Percentiles rank a stretch among this genome's conserved stretches.
These are phyloP conservation scores for Centropus unirufus DNA, from an alignment of 2,113 vertebrate genomes.

Conservation along the genomic window DNA sequence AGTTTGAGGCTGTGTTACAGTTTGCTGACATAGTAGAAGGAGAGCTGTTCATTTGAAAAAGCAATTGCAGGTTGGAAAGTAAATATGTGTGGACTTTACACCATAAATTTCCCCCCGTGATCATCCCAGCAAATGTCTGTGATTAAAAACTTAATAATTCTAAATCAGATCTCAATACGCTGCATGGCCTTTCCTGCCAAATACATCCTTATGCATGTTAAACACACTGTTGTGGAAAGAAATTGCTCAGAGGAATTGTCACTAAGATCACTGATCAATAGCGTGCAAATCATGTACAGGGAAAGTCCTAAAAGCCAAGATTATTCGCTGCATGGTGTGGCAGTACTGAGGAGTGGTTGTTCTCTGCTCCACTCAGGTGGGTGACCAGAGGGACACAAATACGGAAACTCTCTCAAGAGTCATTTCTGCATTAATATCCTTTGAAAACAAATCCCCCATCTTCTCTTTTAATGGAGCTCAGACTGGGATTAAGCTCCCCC, in stretches of 20 bases:
- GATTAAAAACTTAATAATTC: not conserved
- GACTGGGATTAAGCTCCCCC: not conserved
- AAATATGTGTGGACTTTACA: not conserved
- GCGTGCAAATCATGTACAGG: not conserved
- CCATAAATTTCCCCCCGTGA: not conserved
- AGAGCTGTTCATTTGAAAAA: conserved; percentile 80
- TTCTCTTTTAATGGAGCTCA: not conserved
- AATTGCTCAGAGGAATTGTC: conserved; percentile 66
- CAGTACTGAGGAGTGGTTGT: not conserved
- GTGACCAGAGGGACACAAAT: not conserved
- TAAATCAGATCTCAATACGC: conserved; percentile 2
- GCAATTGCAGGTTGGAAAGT: conserved; percentile 73
- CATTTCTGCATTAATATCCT: not conserved
- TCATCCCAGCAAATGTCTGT: conserved; percentile 31
- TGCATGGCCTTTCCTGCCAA: conserved; percentile 73
- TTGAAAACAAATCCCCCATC: not conserved
- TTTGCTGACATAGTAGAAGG: not conserved
- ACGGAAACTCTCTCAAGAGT: not conserved
- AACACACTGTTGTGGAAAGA: conserved; percentile 22
- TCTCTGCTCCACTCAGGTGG: not conserved
- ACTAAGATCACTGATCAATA: not conserved
- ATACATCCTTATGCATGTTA: conserved; percentile 73
- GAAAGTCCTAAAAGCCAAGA: not conserved
- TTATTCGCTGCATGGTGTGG: not conserved
- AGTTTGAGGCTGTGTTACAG: not conserved